Conservation (phyloP, 2,888 invertebrate genomes). For the Oegoconia quadripuncta region DNA sequence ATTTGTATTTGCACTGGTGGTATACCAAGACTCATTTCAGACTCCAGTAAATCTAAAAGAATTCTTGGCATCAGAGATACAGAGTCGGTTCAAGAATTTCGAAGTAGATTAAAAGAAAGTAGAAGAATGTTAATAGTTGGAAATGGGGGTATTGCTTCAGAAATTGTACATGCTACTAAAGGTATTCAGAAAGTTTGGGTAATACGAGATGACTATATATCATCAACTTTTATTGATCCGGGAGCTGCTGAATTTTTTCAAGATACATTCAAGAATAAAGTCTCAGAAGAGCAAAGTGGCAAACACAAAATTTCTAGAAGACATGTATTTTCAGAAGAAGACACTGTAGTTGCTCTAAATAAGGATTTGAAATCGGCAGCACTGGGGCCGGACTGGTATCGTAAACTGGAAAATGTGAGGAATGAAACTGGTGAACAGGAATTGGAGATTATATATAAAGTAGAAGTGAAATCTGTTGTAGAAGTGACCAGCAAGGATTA, state of each 20-base stretch:
- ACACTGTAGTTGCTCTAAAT: conserved; percentile 50
- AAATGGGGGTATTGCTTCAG: conserved; percentile 99
- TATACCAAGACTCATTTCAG: conserved; percentile 86
- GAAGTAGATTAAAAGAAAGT: conserved; percentile 83
- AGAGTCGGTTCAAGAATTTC: conserved; percentile 91
- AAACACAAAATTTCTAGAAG: conserved; percentile 73
- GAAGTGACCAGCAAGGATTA: conserved; percentile 66
- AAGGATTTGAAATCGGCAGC: conserved; percentile 87
- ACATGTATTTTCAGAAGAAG: conserved; percentile 83
- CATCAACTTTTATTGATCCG: conserved; percentile 96
- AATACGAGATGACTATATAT: conserved; percentile 94
- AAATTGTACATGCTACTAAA: conserved; percentile 92
- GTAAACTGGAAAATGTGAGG: conserved; percentile 78
- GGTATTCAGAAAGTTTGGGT: conserved; percentile 95
- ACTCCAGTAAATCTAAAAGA: conserved; percentile 77
- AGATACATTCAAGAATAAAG: conserved; percentile 48
- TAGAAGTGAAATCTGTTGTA: conserved; percentile 70
- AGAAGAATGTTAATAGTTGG: conserved; percentile 91
- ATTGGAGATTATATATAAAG: conserved; percentile 80
- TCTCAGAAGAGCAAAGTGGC: conserved; percentile 24
- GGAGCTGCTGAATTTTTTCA: conserved; percentile 97
- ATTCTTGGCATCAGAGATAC: conserved; percentile 96
- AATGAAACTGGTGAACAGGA: conserved; percentile 72
- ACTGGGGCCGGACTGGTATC: conserved; percentile 98
- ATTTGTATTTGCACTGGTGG: conserved; percentile 96